These are phyloP conservation scores for Ranitomeya variabilis DNA, from an alignment of 2,113 vertebrate species.

Conservation along the genomic window DNA sequence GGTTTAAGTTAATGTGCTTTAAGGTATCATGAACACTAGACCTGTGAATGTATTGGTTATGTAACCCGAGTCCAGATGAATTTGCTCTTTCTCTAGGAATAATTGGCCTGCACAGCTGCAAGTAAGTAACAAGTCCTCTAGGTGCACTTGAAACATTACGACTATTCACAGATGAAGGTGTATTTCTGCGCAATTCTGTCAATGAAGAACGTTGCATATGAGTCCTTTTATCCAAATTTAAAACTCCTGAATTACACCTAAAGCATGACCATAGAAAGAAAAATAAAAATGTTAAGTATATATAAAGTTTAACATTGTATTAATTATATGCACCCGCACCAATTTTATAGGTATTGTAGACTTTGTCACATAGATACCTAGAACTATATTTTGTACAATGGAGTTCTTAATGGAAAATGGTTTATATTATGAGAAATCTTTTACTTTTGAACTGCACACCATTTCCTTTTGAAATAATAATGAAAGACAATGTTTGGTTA, in stretches of 20 bases:
- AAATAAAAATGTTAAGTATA: background rate
- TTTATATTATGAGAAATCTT: too few relatives aligned
- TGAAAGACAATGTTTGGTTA: too few relatives aligned
- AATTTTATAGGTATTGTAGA: background rate
- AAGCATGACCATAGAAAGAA: background rate
- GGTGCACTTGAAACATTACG: conserved; percentile 17
- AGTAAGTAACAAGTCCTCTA: conserved; percentile 24
- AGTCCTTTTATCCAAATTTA: background rate
- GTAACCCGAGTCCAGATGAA: background rate
- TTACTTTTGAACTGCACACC: too few relatives aligned
- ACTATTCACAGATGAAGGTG: background rate
- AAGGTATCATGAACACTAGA: background rate
- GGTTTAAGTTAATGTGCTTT: background rate
- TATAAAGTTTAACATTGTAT: background rate
- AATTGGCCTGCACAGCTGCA: conserved; percentile 41
- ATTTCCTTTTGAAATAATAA: too few relatives aligned
- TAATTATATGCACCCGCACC: background rate
- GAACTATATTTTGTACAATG: background rate
- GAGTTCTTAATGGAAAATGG: too few relatives aligned
- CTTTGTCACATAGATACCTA: background rate
- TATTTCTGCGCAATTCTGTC: background rate
- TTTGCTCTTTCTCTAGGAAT: background rate
- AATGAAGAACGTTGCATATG: background rate
- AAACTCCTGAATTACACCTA: conserved; percentile 23
- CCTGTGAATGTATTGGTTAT: background rate